phyloP scores from a whole-genome alignment of 1,140 invertebrate genomes.

The Araneus ventricosus region DNA sequence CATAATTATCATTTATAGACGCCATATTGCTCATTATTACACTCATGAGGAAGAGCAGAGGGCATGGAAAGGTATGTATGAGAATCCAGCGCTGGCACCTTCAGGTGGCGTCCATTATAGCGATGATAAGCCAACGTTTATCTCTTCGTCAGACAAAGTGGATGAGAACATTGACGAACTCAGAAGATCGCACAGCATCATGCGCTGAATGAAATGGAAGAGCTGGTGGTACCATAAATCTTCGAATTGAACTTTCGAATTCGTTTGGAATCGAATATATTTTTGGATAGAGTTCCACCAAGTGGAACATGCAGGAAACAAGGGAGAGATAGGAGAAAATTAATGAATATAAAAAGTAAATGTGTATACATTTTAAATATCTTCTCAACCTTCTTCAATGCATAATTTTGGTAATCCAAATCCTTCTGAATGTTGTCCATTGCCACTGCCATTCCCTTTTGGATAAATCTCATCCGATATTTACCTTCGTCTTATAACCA shows the following conservation, averaged over 20 bases:
- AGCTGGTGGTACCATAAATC: neutral
- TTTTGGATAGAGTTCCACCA: neutral
- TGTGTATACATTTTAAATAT: neutral
- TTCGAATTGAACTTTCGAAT: neutral
- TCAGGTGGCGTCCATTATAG: slow-evolving; percentile 53
- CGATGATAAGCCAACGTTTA: slow-evolving; percentile 59
- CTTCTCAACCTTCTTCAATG: neutral
- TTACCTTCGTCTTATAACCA: neutral
- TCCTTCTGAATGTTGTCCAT: neutral
- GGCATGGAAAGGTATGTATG: slow-evolving; percentile 70
- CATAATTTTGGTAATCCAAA: neutral
- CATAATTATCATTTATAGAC: slow-evolving; percentile 80
- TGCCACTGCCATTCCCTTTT: neutral
- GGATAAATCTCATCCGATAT: neutral
- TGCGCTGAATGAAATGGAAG: slow-evolving; percentile 29
- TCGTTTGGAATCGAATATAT: neutral
- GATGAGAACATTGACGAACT: slow-evolving; percentile 69
- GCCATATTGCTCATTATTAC: slow-evolving; percentile 87
- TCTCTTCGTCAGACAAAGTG: slow-evolving; percentile 57
- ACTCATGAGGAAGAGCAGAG: slow-evolving; percentile 85
- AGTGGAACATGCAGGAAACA: neutral
- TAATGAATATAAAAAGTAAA: neutral
- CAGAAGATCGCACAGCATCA: slow-evolving; percentile 28
- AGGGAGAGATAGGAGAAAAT: slow-evolving; percentile 1
- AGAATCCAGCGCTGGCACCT: slow-evolving; percentile 57